Percentiles rank a stretch among this genome's conserved stretches.
These are phyloP conservation scores for Drosophila athabasca DNA, from an alignment of 1,140 invertebrate species.

Conservation along the genomic window DNA sequence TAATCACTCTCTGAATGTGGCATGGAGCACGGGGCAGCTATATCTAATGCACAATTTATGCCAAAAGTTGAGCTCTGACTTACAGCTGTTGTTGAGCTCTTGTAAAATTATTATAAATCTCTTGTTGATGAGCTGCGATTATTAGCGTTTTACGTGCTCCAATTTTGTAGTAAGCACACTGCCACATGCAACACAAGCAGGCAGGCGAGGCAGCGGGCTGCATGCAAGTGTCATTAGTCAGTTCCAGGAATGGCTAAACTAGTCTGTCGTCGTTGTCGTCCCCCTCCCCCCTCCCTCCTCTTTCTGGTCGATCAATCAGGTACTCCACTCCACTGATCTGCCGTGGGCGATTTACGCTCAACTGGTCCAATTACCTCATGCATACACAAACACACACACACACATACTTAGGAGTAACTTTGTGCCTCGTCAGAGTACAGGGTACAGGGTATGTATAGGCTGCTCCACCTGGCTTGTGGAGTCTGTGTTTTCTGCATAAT, in stretches of 20 bases:
- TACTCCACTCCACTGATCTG: slow-evolving; percentile 49
- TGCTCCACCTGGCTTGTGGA: not conserved
- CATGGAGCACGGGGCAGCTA: no score
- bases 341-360: slow-evolving; percentile 71
- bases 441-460: not conserved
- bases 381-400: slow-evolving; percentile 15
- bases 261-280: slow-evolving; percentile 53
- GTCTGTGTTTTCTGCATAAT: slow-evolving; percentile 52
- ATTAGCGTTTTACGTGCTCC: slow-evolving; percentile 77
- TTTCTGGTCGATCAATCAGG: slow-evolving; percentile 65
- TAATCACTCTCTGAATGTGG: no score
- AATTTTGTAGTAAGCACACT: slow-evolving; percentile 39
- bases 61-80: slow-evolving; percentile 41
- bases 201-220: not conserved
- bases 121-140: slow-evolving; percentile 78
- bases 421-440: slow-evolving; percentile 1
- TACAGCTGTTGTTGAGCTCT: slow-evolving; percentile 47
- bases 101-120: slow-evolving; percentile 82
- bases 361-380: slow-evolving; percentile 66
- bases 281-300: slow-evolving; percentile 9
- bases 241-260: slow-evolving; percentile 70
- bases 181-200: slow-evolving; percentile 51
- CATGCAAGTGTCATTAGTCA: slow-evolving; percentile 72
- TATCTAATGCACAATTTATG: slow-evolving; percentile 69
- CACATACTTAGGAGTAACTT: not conserved